A percentile compares a stretch with the other conserved stretches of the same genome.
Evolutionary conservation across 2,113 vertebrate species (phyloP).

Genomic region (Pelvicachromis taeniatus): DNA sequence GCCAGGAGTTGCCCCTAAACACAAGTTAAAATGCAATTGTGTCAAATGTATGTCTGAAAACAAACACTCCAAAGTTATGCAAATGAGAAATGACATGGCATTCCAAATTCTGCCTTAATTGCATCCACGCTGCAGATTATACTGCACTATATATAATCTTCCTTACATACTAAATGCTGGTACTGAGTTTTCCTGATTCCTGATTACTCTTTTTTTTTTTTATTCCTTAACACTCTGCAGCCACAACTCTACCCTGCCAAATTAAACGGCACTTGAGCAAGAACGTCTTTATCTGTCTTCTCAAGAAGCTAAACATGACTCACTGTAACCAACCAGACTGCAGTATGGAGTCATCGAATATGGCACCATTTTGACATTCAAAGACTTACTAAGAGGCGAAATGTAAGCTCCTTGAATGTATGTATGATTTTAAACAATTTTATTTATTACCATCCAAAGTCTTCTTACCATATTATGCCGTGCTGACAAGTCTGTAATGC

Average conservation of each 20-base stretch:
- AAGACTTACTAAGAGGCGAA: not conserved
- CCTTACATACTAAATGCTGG: not conserved
- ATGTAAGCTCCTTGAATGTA: not conserved
- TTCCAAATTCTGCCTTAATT: not conserved
- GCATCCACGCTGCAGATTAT: not conserved
- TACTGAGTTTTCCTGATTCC: not conserved
- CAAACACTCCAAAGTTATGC: not conserved
- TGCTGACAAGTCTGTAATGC: not conserved
- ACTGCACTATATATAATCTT: not conserved
- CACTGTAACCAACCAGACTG: conserved; percentile 13
- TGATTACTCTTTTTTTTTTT: not conserved
- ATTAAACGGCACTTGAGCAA: not conserved
- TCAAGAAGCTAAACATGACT: conserved; percentile 26
- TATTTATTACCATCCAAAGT: not conserved
- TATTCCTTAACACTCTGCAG: not conserved
- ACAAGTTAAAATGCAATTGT: not conserved
- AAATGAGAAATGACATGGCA: not conserved
- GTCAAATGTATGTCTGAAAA: not conserved
- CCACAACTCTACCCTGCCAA: not conserved
- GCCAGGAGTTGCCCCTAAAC: not conserved
- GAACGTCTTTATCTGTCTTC: not conserved
- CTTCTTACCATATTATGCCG: not conserved
- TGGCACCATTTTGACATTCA: not conserved
- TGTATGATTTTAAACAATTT: not conserved
- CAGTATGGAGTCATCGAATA: not conserved